A percentile compares a stretch with the other conserved stretches of the same genome.
phyloP scores from a whole-genome alignment of 2,113 vertebrate genomes.

The Nothobranchius kuhntae region DNA sequence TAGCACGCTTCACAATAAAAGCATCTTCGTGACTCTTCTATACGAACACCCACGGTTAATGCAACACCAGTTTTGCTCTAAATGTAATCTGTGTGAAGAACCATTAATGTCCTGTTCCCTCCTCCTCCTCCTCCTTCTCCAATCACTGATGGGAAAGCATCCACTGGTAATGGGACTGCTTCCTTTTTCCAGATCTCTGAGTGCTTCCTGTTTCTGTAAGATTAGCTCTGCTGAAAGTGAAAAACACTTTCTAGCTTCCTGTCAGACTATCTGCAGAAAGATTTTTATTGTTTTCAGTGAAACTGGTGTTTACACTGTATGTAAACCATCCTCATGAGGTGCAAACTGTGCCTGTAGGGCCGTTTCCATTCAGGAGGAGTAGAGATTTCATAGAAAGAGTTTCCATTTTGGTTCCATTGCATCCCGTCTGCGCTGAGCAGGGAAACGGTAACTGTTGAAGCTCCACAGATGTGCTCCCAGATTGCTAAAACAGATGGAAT shows the following conservation, averaged over 20 bases:
- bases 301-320: neutral
- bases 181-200: constrained; percentile 47
- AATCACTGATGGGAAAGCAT: constrained; percentile 59
- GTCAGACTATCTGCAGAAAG: neutral
- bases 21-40: no score
- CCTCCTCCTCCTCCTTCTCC: no score
- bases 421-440: neutral
- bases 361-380: constrained; percentile 14
- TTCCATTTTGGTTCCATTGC: constrained; percentile 32
- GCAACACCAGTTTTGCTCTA: no score
- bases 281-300: neutral
- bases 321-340: neutral
- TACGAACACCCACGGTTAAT: no score
- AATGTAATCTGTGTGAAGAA: constrained; percentile 5
- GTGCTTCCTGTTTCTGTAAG: constrained; percentile 17
- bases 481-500: constrained; percentile 65
- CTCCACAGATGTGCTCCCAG: constrained; percentile 47
- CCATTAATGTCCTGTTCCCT: constrained; percentile 24
- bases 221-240: neutral
- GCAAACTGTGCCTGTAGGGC: neutral
- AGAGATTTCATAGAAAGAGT: constrained; percentile 13
- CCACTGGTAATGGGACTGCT: constrained; percentile 53
- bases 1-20: no score
- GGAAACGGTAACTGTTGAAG: constrained; percentile 16
- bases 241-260: neutral